phyloP scores from a whole-genome alignment of 2,797 vertebrate genomes.

The Sebastes diploproa region DNA sequence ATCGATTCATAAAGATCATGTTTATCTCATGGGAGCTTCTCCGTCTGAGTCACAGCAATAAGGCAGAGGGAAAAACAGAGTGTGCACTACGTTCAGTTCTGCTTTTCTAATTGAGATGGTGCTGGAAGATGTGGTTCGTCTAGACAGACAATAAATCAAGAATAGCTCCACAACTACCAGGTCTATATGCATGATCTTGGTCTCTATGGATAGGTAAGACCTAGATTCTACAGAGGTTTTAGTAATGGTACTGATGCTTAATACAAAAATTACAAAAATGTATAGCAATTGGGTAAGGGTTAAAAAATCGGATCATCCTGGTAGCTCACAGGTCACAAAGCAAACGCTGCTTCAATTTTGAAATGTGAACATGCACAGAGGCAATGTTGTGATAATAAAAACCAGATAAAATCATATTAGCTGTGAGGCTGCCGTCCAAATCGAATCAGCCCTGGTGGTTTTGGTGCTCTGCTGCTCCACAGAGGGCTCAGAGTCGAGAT shows the following conservation, averaged over 20 bases:
- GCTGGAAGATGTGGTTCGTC: too few species aligned
- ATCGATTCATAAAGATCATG: background rate
- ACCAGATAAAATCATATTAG: background rate
- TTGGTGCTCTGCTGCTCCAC: background rate
- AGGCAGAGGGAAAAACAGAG: background rate
- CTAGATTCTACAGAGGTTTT: too few species aligned
- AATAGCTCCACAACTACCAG: too few species aligned
- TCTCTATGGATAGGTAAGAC: too few species aligned
- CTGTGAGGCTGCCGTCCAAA: conserved; percentile 10
- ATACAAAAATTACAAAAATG: too few species aligned
- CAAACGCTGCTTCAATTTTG: background rate
- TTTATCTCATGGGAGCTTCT: background rate
- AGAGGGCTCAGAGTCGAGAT: background rate
- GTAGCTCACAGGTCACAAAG: background rate
- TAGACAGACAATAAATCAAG: too few species aligned
- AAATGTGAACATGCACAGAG: background rate
- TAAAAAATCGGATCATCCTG: background rate
- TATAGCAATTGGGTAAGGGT: accelerated
- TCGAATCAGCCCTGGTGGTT: conserved; percentile 30
- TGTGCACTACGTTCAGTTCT: too few species aligned
- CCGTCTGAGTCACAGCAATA: conserved; percentile 12
- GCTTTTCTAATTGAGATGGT: too few species aligned
- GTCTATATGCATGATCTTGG: too few species aligned
- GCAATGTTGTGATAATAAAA: background rate
- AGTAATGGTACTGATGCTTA: too few species aligned